Evolutionary conservation across 2,888 invertebrate species (phyloP), one percentile per base, ranked within the genome.

Genomic region (Tenthredo amoena): DNA sequence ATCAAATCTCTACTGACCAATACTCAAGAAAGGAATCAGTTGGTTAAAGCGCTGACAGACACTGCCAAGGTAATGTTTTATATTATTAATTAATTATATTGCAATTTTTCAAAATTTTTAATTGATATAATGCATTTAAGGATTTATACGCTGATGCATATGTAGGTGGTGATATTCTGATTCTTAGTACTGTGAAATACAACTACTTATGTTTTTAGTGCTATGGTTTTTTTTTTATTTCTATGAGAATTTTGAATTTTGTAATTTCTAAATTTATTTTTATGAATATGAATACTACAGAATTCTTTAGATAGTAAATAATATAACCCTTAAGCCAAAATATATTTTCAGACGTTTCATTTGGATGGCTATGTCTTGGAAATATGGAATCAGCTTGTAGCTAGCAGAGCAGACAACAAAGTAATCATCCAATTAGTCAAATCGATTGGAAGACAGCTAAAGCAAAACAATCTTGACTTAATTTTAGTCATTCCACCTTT

Each of bases 331-430:
- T 15, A 47, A 12, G 47, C 12, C 47, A 47, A 47, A 47, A 47
- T 96, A 86, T 94, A 95, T 18, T 96, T 96, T 87, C 95, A 97
- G 94, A 95, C 96, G 86, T 96, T 97, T 94, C 95, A 96, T 87
- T 98, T 99, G 93, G 96, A 98, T 94, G 99, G 99, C 0, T 95
- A 97, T 58, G 98, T 99, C 0, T 92, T 99, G 4, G 99, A 99
- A 94, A 95, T 99, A 82, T 98, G 99, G 96, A 96, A 97, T 26
- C 98, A 98, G 94, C 94, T 98, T 91, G 95, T 97, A 89, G 95
- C 90, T 85, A 88, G 97, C 89, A 94, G 96, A 90, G 94, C 95
- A 1, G 94, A 95, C 87, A 94, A 95, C 87, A 93, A 94, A 74
- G 92, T 94, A 81, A 94, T 97, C 84, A 94, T 96, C 81, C 94